These are phyloP conservation scores for Petrolisthes manimaculis DNA, from an alignment of 2,888 invertebrate species.

Conservation along the genomic window DNA sequence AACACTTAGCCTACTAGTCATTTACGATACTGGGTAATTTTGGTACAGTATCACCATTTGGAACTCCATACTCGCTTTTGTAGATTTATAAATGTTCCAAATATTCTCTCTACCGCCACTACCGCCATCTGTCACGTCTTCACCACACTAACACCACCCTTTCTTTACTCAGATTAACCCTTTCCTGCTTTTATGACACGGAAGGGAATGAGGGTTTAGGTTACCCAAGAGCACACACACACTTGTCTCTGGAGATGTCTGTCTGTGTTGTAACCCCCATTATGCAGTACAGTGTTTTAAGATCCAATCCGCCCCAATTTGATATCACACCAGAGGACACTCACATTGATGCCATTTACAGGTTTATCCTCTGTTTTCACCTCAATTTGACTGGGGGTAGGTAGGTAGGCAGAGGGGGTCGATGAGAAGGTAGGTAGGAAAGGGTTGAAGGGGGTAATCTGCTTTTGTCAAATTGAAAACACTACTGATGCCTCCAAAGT, in stretches of 20 bases:
- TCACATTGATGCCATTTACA: no score
- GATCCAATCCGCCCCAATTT: no score
- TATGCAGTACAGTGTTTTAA: no score
- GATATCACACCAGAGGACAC: no score
- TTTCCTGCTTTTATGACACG: slow-evolving; percentile 24
- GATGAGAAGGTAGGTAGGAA: no score
- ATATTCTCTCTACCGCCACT: slow-evolving; percentile 50
- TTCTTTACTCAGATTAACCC: slow-evolving; percentile 35
- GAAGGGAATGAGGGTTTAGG: slow-evolving; percentile 34
- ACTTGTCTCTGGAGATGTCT: background rate
- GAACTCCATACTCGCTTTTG: slow-evolving; percentile 63
- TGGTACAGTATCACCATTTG: slow-evolving; percentile 60
- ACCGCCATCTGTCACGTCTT: slow-evolving; percentile 43
- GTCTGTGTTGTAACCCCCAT: no score
- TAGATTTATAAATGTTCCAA: slow-evolving; percentile 60
- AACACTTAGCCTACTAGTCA: slow-evolving; percentile 60
- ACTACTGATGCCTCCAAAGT: no score
- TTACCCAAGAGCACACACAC: slow-evolving; percentile 15
- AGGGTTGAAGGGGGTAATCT: no score
- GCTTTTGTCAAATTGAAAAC: no score
- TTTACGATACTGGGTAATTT: slow-evolving; percentile 58
- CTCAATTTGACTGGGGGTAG: no score
- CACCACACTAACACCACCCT: slow-evolving; percentile 37
- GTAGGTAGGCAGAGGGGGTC: no score
- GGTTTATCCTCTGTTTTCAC: no score